Base-by-base conservation (phyloP, 2,797 vertebrate genomes). In the Heterohyrax brucei region DNA sequence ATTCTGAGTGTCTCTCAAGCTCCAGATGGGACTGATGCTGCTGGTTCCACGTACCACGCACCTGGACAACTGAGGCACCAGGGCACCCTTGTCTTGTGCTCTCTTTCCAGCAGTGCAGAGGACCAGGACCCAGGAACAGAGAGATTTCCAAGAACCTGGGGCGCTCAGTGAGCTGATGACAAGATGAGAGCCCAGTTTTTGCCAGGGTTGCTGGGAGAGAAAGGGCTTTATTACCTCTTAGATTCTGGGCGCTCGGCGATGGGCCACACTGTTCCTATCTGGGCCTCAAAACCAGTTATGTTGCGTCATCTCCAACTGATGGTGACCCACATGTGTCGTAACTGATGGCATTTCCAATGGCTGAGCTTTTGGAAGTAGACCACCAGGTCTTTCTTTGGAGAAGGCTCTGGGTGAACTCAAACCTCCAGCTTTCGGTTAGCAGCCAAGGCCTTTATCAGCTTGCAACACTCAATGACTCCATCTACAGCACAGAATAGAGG, bases 181-280 rank as follows among this genome's bases (percentile, higher is more conserved):
- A 18, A 76, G 39, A 39, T 18, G 46, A 46, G 16, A 16, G 14
- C 16, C 30, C 2, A 0, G 0, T 14, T 6, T 10, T 7, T 7
- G 24, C 72, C n/a, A 44, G 14, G 70, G 7, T n/a, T 22, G 5
- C 14, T 7, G 1, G 1, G 28, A 68, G 12, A 0, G 3, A 26
- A 19, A 30, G 61, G 1, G 12, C 10, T 10, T 16, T 7, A 56
- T 19, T 33, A 39, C 48, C 4, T 78, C 26, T 70, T 22, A 1
- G 4, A 59, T 53, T 14, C 56, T 19, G 28, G n/a, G 7, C 8
- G 24, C 22, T 56, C 16, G 3, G 5, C 26, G n/a, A 22, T 19
- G 24, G 2, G 5, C 4, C 6, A 53, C 14, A 14, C 7, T 33
- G 24, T 73, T 76, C 12, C 6, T 1, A 8, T 28, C 21, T 13